These are phyloP conservation scores for western clawed frog (Xenopus tropicalis) DNA, from an alignment of 2,113 vertebrate species.

Conservation along the genomic window UCB_Xtro_10.0 CM004450.2:34228001-34228500, in stretches of 20 bases:
- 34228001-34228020: too few relatives aligned
- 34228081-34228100: too few relatives aligned
- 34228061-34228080: too few relatives aligned
- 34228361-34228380: conserved; percentile 2
- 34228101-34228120: too few relatives aligned
- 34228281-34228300: neutral
- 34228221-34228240: neutral
- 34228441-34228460: too few relatives aligned
- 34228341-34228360: conserved; percentile 3
- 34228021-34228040: too few relatives aligned
- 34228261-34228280: conserved; percentile 10
- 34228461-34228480: neutral
- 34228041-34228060: too few relatives aligned
- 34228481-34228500: too few relatives aligned
- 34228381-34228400: conserved; percentile 3
- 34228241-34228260: conserved; percentile 14
- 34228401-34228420: neutral
- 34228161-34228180: too few relatives aligned
- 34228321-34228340: neutral
- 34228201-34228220: neutral
- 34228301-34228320: conserved; percentile 3
- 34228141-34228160: too few relatives aligned
- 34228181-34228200: neutral
- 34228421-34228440: too few relatives aligned
- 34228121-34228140: too few relatives aligned